Percentiles rank a stretch among this genome's conserved stretches.
phyloP scores from a whole-genome alignment of 2,797 vertebrate species.

The Diplodus sargus region DNA sequence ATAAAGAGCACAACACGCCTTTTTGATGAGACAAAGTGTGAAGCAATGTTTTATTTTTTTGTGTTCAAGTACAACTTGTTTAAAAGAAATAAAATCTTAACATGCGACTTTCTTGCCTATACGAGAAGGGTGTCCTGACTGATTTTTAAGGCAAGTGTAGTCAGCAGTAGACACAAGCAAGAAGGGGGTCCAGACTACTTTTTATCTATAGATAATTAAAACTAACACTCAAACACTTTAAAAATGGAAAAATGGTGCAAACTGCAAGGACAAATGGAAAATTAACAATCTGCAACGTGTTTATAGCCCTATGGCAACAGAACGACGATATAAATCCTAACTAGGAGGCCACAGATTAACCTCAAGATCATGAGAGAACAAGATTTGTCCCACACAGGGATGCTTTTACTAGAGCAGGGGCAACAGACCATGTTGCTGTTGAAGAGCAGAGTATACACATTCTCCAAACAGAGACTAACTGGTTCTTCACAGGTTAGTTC shows the following conservation, averaged over 20 bases:
- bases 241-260: constrained; percentile 63
- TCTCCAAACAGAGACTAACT: constrained; percentile 14
- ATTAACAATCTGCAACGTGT: constrained; percentile 31
- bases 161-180: constrained; percentile 42
- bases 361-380: constrained; percentile 11
- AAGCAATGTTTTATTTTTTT: constrained; percentile 84
- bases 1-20: neutral
- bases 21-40: constrained; percentile 72
- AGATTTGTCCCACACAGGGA: neutral
- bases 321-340: constrained; percentile 4
- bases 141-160: constrained; percentile 33
- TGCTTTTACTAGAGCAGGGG: constrained; percentile 10
- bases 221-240: constrained; percentile 72
- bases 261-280: constrained; percentile 23
- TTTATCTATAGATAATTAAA: constrained; percentile 69
- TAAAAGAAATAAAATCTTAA: constrained; percentile 81
- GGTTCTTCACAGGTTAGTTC: neutral
- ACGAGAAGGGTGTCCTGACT: constrained; percentile 29
- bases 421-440: constrained; percentile 9
- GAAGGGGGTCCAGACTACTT: constrained; percentile 41
- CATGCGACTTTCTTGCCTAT: constrained; percentile 56
- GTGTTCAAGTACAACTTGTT: constrained; percentile 78
- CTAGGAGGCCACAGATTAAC: constrained; percentile 3
- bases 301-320: constrained; percentile 7
- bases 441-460: neutral